A percentile compares a stretch with the other conserved stretches of the same genome.
phyloP scores from a whole-genome alignment of 2,113 vertebrate species.

The Cygnus buccinator region DNA sequence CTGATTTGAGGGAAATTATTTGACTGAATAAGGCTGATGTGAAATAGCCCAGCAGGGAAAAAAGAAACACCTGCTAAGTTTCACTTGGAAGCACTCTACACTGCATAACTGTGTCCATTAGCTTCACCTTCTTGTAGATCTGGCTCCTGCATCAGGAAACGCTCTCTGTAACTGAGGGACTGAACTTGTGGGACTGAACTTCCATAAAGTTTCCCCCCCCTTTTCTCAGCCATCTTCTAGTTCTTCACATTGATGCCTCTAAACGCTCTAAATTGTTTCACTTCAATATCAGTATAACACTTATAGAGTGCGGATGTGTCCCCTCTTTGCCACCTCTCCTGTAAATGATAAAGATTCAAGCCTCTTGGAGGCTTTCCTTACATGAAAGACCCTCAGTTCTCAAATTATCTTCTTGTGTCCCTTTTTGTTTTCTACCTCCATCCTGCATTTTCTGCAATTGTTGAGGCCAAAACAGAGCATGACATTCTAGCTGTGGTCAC shows the following conservation, averaged over 20 bases:
- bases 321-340: background rate
- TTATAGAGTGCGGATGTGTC: background rate
- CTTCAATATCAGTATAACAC: background rate
- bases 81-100: constrained; percentile 5
- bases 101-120: background rate
- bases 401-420: background rate
- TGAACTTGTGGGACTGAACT: background rate
- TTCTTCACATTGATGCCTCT: background rate
- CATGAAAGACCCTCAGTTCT: background rate
- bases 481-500: background rate
- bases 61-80: constrained; percentile 64
- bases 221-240: background rate
- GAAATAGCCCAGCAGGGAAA: background rate
- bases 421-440: background rate
- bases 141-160: background rate
- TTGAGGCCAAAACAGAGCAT: background rate
- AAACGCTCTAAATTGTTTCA: background rate
- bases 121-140: background rate
- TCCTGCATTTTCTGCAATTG: background rate
- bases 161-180: background rate
- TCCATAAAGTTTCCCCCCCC: background rate
- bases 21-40: constrained; percentile 10
- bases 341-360: background rate
- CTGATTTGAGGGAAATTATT: background rate
- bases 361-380: constrained; percentile 5